These are phyloP conservation scores for Phasia obesa DNA, from an alignment of 2,888 invertebrate species.

Conservation along the genomic window DNA sequence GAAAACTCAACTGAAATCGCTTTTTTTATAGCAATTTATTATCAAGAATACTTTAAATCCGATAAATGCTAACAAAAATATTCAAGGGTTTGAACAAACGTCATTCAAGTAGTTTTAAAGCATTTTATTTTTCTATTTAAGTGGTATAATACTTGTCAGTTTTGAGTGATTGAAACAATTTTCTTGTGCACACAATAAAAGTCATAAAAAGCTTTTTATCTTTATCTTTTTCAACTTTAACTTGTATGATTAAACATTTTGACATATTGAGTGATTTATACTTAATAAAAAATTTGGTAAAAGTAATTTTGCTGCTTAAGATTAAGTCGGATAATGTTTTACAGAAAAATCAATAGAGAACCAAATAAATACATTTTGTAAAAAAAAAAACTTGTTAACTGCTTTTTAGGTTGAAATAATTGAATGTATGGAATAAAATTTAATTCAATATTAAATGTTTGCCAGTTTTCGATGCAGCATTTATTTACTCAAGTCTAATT, in stretches of 20 bases:
- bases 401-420: no score
- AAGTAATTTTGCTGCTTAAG: background rate
- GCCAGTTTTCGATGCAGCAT: background rate
- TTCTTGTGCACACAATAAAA: slow-evolving; percentile 24
- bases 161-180: slow-evolving; percentile 61
- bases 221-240: slow-evolving; percentile 20
- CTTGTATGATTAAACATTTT: slow-evolving; percentile 44
- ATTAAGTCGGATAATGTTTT: background rate
- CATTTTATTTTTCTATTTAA: slow-evolving; percentile 23
- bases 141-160: slow-evolving; percentile 59
- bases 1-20: no score
- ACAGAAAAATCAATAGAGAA: background rate
- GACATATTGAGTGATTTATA: slow-evolving; percentile 52
- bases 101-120: slow-evolving; percentile 34
- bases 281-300: background rate
- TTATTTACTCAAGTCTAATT: background rate
- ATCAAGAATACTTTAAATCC: slow-evolving; percentile 14
- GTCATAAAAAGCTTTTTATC: background rate
- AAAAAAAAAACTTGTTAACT: no score
- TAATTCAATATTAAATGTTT: no score
- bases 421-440: no score
- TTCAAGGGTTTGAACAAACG: slow-evolving; percentile 24
- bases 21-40: slow-evolving; percentile 59
- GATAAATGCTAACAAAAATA: background rate
- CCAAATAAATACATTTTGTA: background rate